These are phyloP conservation scores for Parazoanthus swiftii DNA, from an alignment of 92 coral and sea anemone genomes.

Conservation along the genomic window DNA sequence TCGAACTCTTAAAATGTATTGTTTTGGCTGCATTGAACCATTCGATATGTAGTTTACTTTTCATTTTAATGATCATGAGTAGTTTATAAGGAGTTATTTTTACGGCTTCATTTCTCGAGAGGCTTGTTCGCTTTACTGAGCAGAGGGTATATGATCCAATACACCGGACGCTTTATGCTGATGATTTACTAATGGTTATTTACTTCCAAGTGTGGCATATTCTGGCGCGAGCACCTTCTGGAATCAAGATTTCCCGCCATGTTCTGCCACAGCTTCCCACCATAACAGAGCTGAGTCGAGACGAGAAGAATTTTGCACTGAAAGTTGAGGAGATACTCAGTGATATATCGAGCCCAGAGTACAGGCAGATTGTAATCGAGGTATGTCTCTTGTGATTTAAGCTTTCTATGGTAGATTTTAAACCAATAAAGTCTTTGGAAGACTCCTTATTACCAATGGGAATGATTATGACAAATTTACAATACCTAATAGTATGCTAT, in stretches of 20 bases:
- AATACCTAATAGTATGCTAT: too few species aligned
- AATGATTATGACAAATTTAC: not conserved
- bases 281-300: slow-evolving; percentile 83
- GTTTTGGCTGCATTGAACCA: too few species aligned
- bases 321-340: slow-evolving; percentile 92
- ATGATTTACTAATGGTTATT: not conserved
- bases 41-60: too few species aligned
- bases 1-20: too few species aligned
- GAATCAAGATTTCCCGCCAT: slow-evolving; percentile 79
- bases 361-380: slow-evolving; percentile 91
- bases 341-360: slow-evolving; percentile 88
- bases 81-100: too few species aligned
- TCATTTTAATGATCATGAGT: too few species aligned
- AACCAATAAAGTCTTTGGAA: too few species aligned
- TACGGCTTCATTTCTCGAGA: too few species aligned
- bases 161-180: too few species aligned
- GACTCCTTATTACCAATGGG: not conserved
- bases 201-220: slow-evolving; percentile 76
- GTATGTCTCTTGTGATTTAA: slow-evolving; percentile 39
- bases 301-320: slow-evolving; percentile 90
- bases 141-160: too few species aligned
- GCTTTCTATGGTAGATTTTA: not conserved
- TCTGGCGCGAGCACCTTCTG: slow-evolving; percentile 73
- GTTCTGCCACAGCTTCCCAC: slow-evolving; percentile 83
- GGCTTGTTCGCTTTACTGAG: not conserved